phyloP scores from a whole-genome alignment of 2,113 vertebrate genomes.

The Marmota monax region DNA sequence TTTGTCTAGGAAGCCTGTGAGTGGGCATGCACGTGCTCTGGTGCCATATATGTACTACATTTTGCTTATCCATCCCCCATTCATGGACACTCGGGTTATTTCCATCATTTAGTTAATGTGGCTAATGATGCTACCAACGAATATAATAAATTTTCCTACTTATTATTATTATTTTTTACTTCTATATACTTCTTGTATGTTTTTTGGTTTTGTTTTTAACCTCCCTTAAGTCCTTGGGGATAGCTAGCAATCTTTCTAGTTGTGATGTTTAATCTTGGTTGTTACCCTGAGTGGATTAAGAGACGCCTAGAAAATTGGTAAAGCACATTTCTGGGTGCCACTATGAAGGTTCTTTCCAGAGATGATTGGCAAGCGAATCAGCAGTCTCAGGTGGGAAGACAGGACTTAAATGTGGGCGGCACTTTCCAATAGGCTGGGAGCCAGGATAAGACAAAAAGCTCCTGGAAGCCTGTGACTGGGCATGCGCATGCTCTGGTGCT shows the following conservation, averaged over 20 bases:
- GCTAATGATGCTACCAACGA: background rate
- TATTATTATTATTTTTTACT: background rate
- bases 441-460: background rate
- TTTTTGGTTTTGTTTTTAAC: slow-evolving; percentile 14
- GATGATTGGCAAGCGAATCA: background rate
- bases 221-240: background rate
- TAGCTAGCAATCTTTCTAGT: background rate
- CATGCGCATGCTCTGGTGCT: too few relatives aligned
- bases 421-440: too few relatives aligned
- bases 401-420: background rate
- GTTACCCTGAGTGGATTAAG: background rate
- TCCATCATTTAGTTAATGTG: background rate
- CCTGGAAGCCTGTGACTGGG: background rate
- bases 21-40: too few relatives aligned
- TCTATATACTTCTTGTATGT: background rate
- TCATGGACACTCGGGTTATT: background rate
- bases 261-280: background rate
- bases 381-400: background rate
- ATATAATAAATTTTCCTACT: background rate
- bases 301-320: background rate
- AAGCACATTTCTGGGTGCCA: background rate
- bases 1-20: too few relatives aligned
- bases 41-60: background rate
- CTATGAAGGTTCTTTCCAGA: background rate
- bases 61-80: background rate